Conservation (phyloP, 1,140 invertebrate genomes). For the Drosophila sp. region DNA sequence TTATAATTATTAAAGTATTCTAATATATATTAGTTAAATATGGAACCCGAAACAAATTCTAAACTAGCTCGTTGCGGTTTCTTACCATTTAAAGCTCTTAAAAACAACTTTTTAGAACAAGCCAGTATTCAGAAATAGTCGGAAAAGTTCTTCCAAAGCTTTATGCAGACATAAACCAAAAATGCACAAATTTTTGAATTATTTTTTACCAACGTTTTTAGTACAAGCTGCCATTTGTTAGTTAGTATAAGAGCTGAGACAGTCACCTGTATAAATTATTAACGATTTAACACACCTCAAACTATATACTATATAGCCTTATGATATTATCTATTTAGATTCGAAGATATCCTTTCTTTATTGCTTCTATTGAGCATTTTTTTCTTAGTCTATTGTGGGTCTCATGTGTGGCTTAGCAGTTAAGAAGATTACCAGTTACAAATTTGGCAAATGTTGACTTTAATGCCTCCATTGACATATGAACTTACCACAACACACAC, state of each 20-base stretch:
- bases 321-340: neutral
- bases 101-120: no score
- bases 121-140: no score
- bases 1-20: no score
- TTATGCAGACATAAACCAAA: no score
- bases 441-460: conserved; percentile 13
- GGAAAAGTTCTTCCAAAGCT: no score
- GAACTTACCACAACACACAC: conserved; percentile 11
- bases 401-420: neutral
- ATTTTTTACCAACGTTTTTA: neutral
- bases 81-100: no score
- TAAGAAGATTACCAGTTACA: neutral
- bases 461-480: conserved; percentile 63
- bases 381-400: neutral
- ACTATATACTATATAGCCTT: neutral
- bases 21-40: no score
- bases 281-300: no score
- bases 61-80: no score
- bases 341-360: neutral
- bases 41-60: no score
- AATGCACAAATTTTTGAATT: no score
- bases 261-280: neutral
- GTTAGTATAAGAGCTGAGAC: neutral
- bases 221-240: neutral
- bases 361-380: neutral